Evolutionary conservation across 1,140 invertebrate genomes (phyloP).

Genomic region (Caenorhabditis brenneri): DNA sequence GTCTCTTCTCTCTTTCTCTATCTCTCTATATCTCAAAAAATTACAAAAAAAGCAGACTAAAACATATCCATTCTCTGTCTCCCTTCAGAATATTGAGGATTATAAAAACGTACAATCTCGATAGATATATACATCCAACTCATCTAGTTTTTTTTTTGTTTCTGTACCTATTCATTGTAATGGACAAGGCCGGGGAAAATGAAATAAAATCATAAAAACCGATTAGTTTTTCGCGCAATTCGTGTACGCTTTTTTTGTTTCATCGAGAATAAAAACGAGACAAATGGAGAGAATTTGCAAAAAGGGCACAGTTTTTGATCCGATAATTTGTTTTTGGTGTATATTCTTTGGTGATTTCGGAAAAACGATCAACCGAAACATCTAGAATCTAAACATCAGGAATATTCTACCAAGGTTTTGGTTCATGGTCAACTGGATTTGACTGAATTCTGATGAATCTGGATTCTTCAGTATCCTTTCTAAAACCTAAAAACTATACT

Average conservation of each 20-base stretch:
- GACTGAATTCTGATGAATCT: too few relatives aligned
- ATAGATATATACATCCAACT: not conserved
- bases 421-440: too few relatives aligned
- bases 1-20: not conserved
- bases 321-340: not conserved
- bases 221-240: conserved; percentile 39
- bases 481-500: too few relatives aligned
- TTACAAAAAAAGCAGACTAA: too few relatives aligned
- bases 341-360: not conserved
- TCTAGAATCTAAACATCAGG: too few relatives aligned
- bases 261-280: not conserved
- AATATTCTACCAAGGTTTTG: too few relatives aligned
- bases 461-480: too few relatives aligned
- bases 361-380: too few relatives aligned
- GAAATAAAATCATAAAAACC: conserved; percentile 15
- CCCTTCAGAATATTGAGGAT: not conserved
- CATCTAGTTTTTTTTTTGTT: conserved; percentile 14
- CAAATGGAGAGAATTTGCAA: not conserved
- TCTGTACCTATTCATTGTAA: not conserved
- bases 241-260: not conserved
- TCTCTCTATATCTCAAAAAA: not conserved
- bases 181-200: not conserved
- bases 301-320: not conserved
- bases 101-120: not conserved
- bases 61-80: conserved; percentile 15